These are phyloP conservation scores for Rhinella marina DNA, from an alignment of 2,797 vertebrate species.

Conservation along the genomic window DNA sequence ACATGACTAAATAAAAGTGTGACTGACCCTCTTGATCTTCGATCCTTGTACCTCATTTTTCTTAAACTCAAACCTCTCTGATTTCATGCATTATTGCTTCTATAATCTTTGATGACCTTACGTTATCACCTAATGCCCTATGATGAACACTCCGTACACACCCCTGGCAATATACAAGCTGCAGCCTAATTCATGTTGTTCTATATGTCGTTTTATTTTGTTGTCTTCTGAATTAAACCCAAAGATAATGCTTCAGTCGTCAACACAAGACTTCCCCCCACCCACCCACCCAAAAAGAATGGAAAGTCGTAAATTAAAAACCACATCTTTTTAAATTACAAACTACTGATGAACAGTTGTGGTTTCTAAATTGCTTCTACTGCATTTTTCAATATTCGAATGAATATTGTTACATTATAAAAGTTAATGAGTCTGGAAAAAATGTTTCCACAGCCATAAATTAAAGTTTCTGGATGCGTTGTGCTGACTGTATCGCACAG, in stretches of 20 bases:
- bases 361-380: slow-evolving; percentile 58
- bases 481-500: slow-evolving; percentile 63
- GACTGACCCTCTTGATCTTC: too few species aligned
- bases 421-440: slow-evolving; percentile 64
- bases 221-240: neutral
- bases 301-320: slow-evolving; percentile 40
- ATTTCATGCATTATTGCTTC: too few species aligned
- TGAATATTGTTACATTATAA: slow-evolving; percentile 45
- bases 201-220: neutral
- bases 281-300: neutral
- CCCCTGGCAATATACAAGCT: neutral
- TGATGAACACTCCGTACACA: neutral
- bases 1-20: too few species aligned
- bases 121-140: neutral
- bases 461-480: slow-evolving; percentile 63
- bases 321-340: slow-evolving; percentile 48
- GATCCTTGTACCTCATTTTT: too few species aligned
- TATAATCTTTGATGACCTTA: too few species aligned
- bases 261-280: slow-evolving; percentile 11
- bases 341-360: slow-evolving; percentile 52
- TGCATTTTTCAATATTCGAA: slow-evolving; percentile 50
- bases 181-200: neutral
- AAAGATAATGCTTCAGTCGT: neutral
- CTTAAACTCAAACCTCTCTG: too few species aligned
- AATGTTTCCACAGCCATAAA: slow-evolving; percentile 52